Conservation (phyloP, 2,113 vertebrate species). For the Tychaedon coryphoeus region DNA sequence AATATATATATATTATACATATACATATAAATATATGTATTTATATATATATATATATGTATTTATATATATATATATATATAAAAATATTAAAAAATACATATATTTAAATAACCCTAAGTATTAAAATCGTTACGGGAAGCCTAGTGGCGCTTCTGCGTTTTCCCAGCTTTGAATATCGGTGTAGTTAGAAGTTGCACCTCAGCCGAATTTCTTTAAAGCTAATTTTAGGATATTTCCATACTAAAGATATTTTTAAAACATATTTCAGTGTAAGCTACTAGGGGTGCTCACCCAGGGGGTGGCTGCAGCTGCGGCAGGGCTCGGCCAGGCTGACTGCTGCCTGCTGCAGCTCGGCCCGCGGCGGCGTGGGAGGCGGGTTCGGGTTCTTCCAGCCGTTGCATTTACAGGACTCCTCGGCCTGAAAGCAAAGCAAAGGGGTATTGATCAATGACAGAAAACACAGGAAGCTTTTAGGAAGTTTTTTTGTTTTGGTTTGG, state of each 20-base stretch:
- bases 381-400: slow-evolving; percentile 99
- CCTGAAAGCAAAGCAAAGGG: slow-evolving; percentile 73
- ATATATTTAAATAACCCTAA: background rate
- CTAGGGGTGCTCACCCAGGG: slow-evolving; percentile 79
- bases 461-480: background rate
- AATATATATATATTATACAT: background rate
- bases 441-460: background rate
- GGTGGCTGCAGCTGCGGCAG: slow-evolving; percentile 94
- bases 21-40: no score
- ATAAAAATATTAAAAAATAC: no score
- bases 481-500: no score
- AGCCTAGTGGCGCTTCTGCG: background rate
- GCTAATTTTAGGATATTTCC: background rate
- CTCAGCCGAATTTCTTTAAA: background rate
- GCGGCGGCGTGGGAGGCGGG: slow-evolving; percentile 91
- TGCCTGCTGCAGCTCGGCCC: slow-evolving; percentile 86
- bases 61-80: no score
- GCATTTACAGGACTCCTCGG: slow-evolving; percentile 96
- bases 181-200: background rate
- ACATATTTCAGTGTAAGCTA: background rate
- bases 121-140: background rate
- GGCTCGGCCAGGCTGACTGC: slow-evolving; percentile 86
- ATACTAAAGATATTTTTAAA: fast-evolving
- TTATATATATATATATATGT: no score
- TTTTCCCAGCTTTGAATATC: background rate